A percentile compares a stretch with the other conserved stretches of the same genome.
These are phyloP conservation scores for Cnemophilus loriae DNA, from an alignment of 2,113 vertebrate genomes.

Conservation along the genomic window DNA sequence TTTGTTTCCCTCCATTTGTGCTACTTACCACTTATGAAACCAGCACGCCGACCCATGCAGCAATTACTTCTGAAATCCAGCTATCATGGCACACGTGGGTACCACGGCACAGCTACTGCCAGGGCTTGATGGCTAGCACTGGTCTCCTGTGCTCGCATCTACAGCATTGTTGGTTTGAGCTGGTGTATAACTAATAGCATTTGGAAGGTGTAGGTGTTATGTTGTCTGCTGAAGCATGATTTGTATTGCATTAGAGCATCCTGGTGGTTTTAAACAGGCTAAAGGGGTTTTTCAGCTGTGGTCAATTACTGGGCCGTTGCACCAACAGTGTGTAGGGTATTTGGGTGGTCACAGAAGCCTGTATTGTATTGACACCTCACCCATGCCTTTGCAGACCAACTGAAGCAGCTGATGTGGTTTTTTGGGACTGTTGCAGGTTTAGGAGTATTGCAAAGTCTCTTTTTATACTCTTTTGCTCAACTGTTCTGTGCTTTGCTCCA, in stretches of 20 bases:
- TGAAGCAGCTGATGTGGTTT: neutral
- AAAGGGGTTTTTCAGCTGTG: neutral
- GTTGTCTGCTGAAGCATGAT: neutral
- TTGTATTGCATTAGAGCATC: neutral
- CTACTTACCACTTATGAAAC: neutral
- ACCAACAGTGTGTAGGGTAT: neutral
- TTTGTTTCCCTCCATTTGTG: conserved; percentile 4
- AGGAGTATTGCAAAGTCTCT: neutral
- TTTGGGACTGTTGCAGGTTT: accelerated
- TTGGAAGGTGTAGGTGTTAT: neutral
- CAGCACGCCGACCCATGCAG: neutral
- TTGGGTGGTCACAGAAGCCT: neutral
- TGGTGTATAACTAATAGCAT: neutral
- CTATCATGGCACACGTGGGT: neutral
- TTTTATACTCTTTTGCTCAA: neutral
- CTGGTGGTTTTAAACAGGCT: neutral
- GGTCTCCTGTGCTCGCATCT: neutral
- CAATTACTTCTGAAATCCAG: neutral
- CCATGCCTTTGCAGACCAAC: neutral
- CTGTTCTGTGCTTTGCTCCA: conserved; percentile 27
- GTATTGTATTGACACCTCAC: accelerated
- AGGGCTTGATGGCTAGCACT: neutral
- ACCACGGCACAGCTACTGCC: neutral
- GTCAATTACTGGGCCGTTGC: neutral
- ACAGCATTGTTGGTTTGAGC: neutral